A percentile compares a stretch with the other conserved stretches of the same genome.
phyloP scores from a whole-genome alignment of 2,113 vertebrate genomes.

The Melanotaenia duboulayi region DNA sequence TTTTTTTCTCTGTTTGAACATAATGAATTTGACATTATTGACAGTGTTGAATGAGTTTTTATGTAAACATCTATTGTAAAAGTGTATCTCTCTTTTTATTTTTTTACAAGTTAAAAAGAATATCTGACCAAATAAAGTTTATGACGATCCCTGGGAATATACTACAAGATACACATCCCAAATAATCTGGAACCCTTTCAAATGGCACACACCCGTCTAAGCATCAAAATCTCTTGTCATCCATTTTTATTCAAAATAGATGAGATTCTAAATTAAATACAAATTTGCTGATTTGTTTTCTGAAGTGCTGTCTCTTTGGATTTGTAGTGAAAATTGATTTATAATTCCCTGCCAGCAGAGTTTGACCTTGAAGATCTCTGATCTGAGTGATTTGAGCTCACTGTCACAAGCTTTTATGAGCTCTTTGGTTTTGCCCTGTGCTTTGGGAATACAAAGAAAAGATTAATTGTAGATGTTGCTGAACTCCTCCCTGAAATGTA shows the following conservation, averaged over 20 bases:
- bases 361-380: neutral
- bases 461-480: neutral
- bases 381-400: neutral
- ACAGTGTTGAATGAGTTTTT: too few species aligned
- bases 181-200: neutral
- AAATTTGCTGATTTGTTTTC: slow-evolving; percentile 15
- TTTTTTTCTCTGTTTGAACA: neutral
- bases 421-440: neutral
- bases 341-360: neutral
- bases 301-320: slow-evolving; percentile 13
- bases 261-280: neutral
- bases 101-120: neutral
- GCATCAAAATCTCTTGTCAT: slow-evolving; percentile 5
- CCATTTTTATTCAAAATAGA: slow-evolving; percentile 12
- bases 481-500: too few species aligned
- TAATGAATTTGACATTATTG: neutral
- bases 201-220: neutral
- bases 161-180: neutral
- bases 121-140: neutral
- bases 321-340: slow-evolving; percentile 7
- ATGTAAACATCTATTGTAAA: neutral
- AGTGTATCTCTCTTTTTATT: neutral
- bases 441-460: neutral
- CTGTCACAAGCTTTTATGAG: slow-evolving; percentile 6
- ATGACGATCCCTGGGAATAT: neutral